Evolutionary conservation across 1,140 invertebrate genomes (phyloP).

Genomic region (Drosophila funebris): DNA sequence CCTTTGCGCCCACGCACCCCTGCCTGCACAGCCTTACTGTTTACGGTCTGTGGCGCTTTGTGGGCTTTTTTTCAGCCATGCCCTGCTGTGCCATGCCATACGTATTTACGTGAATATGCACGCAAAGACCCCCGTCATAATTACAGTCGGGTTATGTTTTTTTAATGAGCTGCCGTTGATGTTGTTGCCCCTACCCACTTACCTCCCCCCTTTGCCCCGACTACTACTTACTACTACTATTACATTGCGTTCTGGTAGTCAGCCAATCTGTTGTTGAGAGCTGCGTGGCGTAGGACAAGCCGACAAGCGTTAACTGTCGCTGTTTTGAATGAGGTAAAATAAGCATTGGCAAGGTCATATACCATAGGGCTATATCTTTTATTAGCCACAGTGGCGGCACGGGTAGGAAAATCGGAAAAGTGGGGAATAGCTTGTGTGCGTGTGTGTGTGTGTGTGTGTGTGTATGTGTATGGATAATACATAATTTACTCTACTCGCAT

Average conservation of each 20-base stretch:
- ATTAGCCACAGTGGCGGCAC: slow-evolving; percentile 18
- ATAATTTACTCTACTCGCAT: not conserved
- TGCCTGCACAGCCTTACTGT: slow-evolving; percentile 5
- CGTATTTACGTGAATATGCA: not conserved
- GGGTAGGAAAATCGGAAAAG: not conserved
- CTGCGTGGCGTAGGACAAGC: not conserved
- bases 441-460: not conserved
- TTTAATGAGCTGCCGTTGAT: slow-evolving; percentile 62
- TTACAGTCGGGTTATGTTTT: slow-evolving; percentile 73
- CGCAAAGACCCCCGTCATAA: slow-evolving; percentile 44
- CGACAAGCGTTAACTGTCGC: slow-evolving; percentile 16
- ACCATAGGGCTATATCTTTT: slow-evolving; percentile 11
- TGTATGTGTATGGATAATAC: not conserved
- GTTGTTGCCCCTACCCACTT: not conserved
- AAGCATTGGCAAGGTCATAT: slow-evolving; percentile 14
- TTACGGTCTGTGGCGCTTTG: slow-evolving; percentile 34
- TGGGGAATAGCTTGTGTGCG: not conserved
- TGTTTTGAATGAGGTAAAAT: not conserved
- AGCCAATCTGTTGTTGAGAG: not conserved
- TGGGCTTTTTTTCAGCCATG: slow-evolving; percentile 13
- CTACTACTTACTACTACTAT: no score
- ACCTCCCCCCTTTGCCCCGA: not conserved
- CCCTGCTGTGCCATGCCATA: not conserved
- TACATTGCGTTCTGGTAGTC: no score
- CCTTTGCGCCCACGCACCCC: not conserved